phyloP scores from a whole-genome alignment of 2,888 invertebrate genomes.

The Monoplex corrugatus region DNA sequence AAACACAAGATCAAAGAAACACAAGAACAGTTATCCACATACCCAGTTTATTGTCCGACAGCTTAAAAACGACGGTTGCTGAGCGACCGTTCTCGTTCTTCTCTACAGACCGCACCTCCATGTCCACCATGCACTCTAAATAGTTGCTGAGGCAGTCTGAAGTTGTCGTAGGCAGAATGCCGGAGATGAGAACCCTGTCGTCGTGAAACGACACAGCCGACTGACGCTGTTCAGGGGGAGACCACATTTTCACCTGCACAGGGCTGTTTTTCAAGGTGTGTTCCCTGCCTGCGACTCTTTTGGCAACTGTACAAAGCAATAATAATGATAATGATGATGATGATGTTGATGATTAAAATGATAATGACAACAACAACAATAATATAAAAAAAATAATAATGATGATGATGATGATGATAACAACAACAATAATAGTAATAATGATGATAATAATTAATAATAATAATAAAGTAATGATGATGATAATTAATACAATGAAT shows the following conservation, averaged over 20 bases:
- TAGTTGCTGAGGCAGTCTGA: conserved; percentile 27
- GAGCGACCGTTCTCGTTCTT: neutral
- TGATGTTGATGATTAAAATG: no score
- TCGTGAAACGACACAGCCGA: neutral
- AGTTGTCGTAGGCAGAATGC: neutral
- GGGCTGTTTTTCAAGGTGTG: conserved; percentile 2
- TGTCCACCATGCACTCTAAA: conserved; percentile 25
- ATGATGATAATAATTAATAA: no score
- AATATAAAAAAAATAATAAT: no score
- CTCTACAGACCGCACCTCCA: neutral
- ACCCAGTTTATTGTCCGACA: neutral
- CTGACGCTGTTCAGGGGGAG: neutral
- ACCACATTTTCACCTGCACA: neutral
- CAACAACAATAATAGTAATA: no score
- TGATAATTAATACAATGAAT: no score
- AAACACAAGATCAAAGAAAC: no score
- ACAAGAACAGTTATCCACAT: no score
- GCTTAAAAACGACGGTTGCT: neutral
- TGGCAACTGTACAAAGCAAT: conserved; percentile 19
- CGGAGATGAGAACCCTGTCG: neutral
- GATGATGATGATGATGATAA: neutral
- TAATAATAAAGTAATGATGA: no score
- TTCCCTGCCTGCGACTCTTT: conserved; percentile 1
- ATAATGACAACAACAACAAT: neutral
- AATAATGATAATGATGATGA: neutral